Conservation (phyloP, 2,797 vertebrate genomes). For the Cryptoprocta ferox region DNA sequence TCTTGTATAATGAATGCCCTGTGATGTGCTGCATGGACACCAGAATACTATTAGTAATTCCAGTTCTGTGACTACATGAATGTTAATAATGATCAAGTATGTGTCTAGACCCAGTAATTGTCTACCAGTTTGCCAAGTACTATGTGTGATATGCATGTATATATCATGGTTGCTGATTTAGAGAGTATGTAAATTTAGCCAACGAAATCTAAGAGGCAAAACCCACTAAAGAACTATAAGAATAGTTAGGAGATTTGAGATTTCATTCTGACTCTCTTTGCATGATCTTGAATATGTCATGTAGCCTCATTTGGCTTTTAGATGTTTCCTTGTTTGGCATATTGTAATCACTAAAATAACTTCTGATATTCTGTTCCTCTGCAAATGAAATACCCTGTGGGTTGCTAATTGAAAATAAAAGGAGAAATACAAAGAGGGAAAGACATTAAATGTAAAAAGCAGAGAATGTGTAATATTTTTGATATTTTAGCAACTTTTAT, state of each 20-base stretch:
- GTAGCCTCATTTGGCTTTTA: not conserved
- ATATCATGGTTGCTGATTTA: not conserved
- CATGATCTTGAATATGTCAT: not conserved
- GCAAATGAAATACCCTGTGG: not conserved
- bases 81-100: not conserved
- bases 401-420: conserved; percentile 15
- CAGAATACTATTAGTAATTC: not conserved
- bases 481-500: conserved; percentile 31
- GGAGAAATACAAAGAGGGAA: not conserved
- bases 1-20: not conserved
- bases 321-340: conserved; percentile 7
- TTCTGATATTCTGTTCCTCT: conserved; percentile 4
- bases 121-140: not conserved
- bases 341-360: not conserved
- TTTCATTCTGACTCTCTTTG: not conserved
- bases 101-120: not conserved
- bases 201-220: not conserved
- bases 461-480: not conserved
- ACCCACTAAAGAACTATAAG: not conserved
- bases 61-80: not conserved
- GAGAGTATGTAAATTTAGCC: not conserved
- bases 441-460: not conserved
- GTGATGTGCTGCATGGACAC: not conserved
- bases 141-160: not conserved
- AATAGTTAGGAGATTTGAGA: not conserved